Evolutionary conservation across 1,140 invertebrate species (phyloP).

Genomic region (Vollenhovia emeryi): DNA sequence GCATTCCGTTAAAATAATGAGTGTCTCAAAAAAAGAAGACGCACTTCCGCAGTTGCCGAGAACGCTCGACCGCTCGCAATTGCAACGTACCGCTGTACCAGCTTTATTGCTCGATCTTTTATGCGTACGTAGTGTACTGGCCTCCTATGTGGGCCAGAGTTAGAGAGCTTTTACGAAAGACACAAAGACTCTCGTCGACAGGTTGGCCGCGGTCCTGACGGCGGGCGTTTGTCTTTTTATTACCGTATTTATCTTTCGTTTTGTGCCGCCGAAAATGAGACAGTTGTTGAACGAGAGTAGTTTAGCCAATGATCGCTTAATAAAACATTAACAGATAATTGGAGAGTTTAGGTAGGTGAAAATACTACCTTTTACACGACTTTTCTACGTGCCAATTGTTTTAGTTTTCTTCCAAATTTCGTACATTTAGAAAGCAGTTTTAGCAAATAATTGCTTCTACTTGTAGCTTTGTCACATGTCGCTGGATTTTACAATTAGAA

Average conservation of each 20-base stretch:
- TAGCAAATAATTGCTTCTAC: background rate
- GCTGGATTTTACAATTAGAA: background rate
- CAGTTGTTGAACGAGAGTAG: background rate
- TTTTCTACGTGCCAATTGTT: background rate
- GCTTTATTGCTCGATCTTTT: slow-evolving; percentile 60
- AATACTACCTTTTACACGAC: background rate
- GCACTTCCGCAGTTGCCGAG: background rate
- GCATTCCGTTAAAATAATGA: slow-evolving; percentile 79
- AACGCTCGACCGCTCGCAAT: background rate
- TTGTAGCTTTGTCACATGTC: background rate
- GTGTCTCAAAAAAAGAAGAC: slow-evolving; percentile 48
- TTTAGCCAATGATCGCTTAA: background rate
- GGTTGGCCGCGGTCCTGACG: background rate
- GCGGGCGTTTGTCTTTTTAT: slow-evolving; percentile 38
- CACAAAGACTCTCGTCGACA: slow-evolving; percentile 6
- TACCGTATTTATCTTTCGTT: slow-evolving; percentile 44
- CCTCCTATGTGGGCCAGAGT: slow-evolving; percentile 63
- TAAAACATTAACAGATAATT: background rate
- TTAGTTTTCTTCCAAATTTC: background rate
- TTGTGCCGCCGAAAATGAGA: background rate
- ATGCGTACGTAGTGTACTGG: slow-evolving; percentile 14
- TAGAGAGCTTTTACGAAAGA: slow-evolving; percentile 43
- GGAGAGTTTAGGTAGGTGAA: background rate
- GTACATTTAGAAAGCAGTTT: background rate
- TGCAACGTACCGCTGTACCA: background rate